Evolutionary conservation across 2,888 invertebrate species (phyloP), one percentile per base, ranked within the genome.

Genomic region (Dasysyrphus albostriatus): DNA sequence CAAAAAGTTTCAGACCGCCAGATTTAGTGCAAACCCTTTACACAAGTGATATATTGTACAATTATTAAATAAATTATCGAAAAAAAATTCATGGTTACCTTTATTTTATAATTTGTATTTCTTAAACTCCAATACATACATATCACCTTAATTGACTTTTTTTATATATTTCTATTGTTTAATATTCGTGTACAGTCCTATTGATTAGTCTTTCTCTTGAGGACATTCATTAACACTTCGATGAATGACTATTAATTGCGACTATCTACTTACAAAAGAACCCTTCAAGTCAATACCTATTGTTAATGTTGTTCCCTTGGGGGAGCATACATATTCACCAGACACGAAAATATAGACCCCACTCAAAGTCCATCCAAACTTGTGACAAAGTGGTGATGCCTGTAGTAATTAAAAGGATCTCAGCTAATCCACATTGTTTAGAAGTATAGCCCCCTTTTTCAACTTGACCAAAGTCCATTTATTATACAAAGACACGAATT

Each of bases 351-450:
- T 51, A 42, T 67, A 75, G 51, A 70, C 49, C 77, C 77, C 75
- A 75, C 75, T 54, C 65, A 61, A 72, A 67, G 67, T 24, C 73
- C 47, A 5, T 29, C 67, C 44, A 44, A 65, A 54, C 56, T 51
- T 77, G 81, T 79, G 87, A 90, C 90, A 90, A 91, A 91, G 92
- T 92, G 92, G 90, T 92, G 91, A 92, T 91, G 89, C 88, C 89
- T 81, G 78, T 3, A 90, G 92, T 92, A 92, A 92, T 92, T 92
- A 92, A 92, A 91, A 90, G 90, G 90, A 91, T 90, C 90, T 89
- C 89, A 89, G 91, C 91, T 91, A 91, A 91, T 92, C 91, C 88
- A 69, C 37, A 89, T 76, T 58, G 16, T 59, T 16, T 16, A 19
- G 12, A n/a, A 24, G 0, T 6, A 29, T 19, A 51, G 37, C 77